Percentiles rank a stretch among this genome's conserved stretches.
These are phyloP conservation scores for Oncorhynchus nerka DNA, from an alignment of 2,113 vertebrate species.

Conservation along the genomic window DNA sequence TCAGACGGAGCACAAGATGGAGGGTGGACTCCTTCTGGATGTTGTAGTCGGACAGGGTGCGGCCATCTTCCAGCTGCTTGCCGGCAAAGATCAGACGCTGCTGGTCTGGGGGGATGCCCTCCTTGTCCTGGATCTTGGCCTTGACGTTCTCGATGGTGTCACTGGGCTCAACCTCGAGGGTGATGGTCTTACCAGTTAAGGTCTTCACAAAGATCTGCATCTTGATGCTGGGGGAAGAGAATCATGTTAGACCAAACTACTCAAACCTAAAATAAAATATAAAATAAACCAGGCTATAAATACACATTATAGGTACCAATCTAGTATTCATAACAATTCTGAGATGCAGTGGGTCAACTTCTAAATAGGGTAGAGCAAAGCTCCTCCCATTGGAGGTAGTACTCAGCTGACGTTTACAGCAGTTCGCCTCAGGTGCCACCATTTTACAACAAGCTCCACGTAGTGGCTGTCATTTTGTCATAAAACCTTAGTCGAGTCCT, in stretches of 20 bases:
- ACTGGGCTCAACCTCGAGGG: slow-evolving; percentile 48
- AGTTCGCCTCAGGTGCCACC: background rate
- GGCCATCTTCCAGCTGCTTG: slow-evolving; percentile 60
- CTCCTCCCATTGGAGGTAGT: slow-evolving; percentile 7
- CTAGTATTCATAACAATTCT: background rate
- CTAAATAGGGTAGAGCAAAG: background rate
- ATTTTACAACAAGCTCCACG: slow-evolving; percentile 22
- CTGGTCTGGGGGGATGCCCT: slow-evolving; percentile 58
- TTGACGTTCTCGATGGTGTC: slow-evolving; percentile 64
- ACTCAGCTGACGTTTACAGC: slow-evolving; percentile 5
- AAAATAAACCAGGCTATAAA: background rate
- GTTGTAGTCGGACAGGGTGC: slow-evolving; percentile 58
- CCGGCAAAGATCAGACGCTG: slow-evolving; percentile 61
- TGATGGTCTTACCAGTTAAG: slow-evolving; percentile 62
- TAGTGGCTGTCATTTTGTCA: no score
- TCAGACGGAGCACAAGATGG: slow-evolving; percentile 54
- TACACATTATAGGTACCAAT: background rate
- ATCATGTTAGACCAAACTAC: background rate
- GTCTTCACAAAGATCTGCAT: slow-evolving; percentile 63
- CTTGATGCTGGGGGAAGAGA: slow-evolving; percentile 22
- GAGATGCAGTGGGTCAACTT: background rate
- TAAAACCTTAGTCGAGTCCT: no score
- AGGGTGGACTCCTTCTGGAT: slow-evolving; percentile 61
- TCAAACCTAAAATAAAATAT: background rate
- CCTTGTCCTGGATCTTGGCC: slow-evolving; percentile 59